A percentile compares a stretch with the other conserved stretches of the same genome.
phyloP scores from a whole-genome alignment of 2,888 invertebrate genomes.

The Diplazon laetatorius region DNA sequence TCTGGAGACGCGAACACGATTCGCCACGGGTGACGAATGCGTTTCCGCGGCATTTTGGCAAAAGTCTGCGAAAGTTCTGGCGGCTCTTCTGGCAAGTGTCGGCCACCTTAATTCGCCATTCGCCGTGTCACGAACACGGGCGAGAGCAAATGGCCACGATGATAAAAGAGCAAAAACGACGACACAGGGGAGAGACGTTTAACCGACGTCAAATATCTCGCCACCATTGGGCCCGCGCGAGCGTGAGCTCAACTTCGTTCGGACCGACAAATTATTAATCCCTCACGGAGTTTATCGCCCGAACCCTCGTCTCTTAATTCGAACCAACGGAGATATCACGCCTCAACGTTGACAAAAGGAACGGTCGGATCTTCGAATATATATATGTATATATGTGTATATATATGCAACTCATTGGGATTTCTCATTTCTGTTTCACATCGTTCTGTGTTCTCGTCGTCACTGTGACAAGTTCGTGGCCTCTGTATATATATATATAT shows the following conservation, averaged over 20 bases:
- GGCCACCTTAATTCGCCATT: too few species aligned
- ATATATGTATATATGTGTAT: too few species aligned
- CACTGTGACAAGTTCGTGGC: not conserved
- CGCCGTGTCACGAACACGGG: constrained; percentile 16
- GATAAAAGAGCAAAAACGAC: constrained; percentile 54
- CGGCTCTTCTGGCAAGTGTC: too few species aligned
- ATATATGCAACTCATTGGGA: constrained; percentile 56
- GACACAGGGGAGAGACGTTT: constrained; percentile 54
- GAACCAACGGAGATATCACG: constrained; percentile 74
- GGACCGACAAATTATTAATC: constrained; percentile 79
- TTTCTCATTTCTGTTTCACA: constrained; percentile 45
- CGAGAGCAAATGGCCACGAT: constrained; percentile 39
- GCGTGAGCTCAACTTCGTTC: constrained; percentile 50
- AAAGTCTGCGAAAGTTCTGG: constrained; percentile 51
- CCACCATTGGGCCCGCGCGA: constrained; percentile 63
- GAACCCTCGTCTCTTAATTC: constrained; percentile 74
- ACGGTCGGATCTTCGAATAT: constrained; percentile 49
- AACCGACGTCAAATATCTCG: constrained; percentile 64
- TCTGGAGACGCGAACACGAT: not conserved
- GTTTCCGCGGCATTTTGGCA: constrained; percentile 57
- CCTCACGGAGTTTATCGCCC: constrained; percentile 37
- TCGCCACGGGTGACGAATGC: constrained; percentile 62
- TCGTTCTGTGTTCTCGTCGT: constrained; percentile 23
- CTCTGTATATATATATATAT: constrained; percentile 7
- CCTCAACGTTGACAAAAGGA: constrained; percentile 71